phyloP scores from a whole-genome alignment of 1,140 invertebrate genomes.

The Cephus cinctus region DNA sequence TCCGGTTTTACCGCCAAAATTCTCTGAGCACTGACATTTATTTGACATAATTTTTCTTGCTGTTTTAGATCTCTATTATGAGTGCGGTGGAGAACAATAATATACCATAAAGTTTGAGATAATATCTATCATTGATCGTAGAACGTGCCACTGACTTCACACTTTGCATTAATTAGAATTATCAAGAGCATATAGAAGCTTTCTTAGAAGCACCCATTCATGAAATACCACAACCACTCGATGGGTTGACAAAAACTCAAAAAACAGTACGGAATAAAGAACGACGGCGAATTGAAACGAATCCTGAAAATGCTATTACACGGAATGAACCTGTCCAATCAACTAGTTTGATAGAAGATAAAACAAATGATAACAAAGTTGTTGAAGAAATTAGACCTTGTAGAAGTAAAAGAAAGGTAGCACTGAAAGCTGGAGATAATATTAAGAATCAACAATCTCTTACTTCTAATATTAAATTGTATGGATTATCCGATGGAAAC shows the following conservation, averaged over 20 bases:
- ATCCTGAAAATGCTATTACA: constrained; percentile 39
- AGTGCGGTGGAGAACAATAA: too few species aligned
- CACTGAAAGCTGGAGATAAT: constrained; percentile 31
- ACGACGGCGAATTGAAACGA: constrained; percentile 36
- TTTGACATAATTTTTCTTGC: too few species aligned
- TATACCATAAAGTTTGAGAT: too few species aligned
- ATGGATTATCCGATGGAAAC: constrained; percentile 18
- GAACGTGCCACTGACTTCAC: too few species aligned
- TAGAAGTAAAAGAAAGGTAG: constrained; percentile 32
- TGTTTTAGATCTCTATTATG: too few species aligned
- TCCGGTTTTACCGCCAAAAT: too few species aligned
- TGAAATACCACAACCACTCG: constrained; percentile 27
- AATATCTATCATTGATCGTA: too few species aligned
- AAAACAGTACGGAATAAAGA: constrained; percentile 32
- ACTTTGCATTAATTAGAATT: too few species aligned
- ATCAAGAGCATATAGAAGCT: constrained; percentile 16
- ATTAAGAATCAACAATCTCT: constrained; percentile 38
- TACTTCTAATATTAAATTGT: constrained; percentile 19
- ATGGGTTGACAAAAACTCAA: constrained; percentile 43
- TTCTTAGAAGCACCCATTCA: constrained; percentile 17
- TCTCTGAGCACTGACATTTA: too few species aligned
- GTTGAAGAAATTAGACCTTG: neutral
- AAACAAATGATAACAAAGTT: neutral
- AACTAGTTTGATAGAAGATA: neutral
- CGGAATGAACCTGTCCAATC: neutral